Percentiles rank a stretch among this genome's conserved stretches.
Conservation (phyloP, 1,140 invertebrate species). For the Cydia splendana region DNA sequence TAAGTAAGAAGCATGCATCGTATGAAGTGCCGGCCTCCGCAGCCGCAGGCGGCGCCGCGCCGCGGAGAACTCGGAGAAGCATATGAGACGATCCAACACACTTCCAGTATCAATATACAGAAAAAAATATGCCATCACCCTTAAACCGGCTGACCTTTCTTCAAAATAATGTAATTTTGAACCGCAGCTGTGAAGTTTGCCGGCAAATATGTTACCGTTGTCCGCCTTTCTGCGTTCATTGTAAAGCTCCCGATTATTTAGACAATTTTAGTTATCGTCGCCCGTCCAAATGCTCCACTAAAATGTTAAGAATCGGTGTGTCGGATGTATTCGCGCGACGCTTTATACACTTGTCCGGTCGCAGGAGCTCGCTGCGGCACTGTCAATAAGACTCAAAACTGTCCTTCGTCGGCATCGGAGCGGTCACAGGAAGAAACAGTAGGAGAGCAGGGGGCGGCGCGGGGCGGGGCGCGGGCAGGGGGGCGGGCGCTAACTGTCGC, state of each 20-base stretch:
- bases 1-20: conserved; percentile 8
- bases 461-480: background rate
- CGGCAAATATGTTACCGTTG: background rate
- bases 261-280: background rate
- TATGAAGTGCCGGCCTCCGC: background rate
- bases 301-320: too few relatives aligned
- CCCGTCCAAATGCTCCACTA: background rate
- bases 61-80: background rate
- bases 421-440: conserved; percentile 19
- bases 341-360: too few relatives aligned
- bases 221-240: background rate
- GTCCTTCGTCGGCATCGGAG: too few relatives aligned
- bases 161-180: background rate
- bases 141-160: background rate
- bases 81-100: background rate
- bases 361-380: too few relatives aligned
- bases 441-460: conserved; percentile 5
- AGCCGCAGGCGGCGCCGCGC: background rate
- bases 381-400: too few relatives aligned
- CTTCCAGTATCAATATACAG: background rate
- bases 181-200: background rate
- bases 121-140: background rate
- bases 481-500: conserved; percentile 16
- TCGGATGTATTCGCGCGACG: too few relatives aligned
- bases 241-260: background rate